phyloP scores from a whole-genome alignment of 1,140 invertebrate species.

The Trachymyrmex cornetzi region DNA sequence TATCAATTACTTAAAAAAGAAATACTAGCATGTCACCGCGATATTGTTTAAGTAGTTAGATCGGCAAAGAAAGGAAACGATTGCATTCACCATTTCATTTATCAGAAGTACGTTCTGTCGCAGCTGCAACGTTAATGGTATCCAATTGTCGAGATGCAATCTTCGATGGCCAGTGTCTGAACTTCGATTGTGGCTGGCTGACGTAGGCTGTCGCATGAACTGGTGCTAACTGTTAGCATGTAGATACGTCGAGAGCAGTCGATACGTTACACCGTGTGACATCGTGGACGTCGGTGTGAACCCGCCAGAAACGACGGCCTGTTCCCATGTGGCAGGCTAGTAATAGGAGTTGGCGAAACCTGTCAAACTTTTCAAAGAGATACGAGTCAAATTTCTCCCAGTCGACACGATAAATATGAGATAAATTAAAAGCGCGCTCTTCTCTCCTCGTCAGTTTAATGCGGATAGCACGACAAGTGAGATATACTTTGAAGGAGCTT shows the following conservation, averaged over 20 bases:
- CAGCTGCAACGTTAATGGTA: slow-evolving; percentile 71
- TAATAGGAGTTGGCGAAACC: slow-evolving; percentile 74
- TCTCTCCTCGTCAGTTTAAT: not conserved
- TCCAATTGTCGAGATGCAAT: slow-evolving; percentile 74
- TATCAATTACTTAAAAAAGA: not conserved
- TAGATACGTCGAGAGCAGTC: slow-evolving; percentile 76
- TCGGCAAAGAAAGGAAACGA: not conserved
- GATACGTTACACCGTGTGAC: slow-evolving; percentile 79
- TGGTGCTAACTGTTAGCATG: slow-evolving; percentile 76
- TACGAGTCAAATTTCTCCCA: slow-evolving; percentile 75
- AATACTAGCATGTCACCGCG: not conserved
- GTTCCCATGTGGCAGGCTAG: slow-evolving; percentile 74
- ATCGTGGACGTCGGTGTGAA: slow-evolving; percentile 71
- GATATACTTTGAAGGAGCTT: slow-evolving; percentile 1
- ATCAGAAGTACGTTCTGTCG: slow-evolving; percentile 64
- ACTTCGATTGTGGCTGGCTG: slow-evolving; percentile 73
- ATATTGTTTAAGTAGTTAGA: not conserved
- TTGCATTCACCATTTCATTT: slow-evolving; percentile 65
- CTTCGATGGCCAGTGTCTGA: slow-evolving; percentile 76
- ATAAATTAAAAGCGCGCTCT: slow-evolving; percentile 69
- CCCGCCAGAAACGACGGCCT: slow-evolving; percentile 72
- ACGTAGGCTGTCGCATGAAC: slow-evolving; percentile 74
- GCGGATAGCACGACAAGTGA: too few species aligned
- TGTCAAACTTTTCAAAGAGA: slow-evolving; percentile 77
- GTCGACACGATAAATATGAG: slow-evolving; percentile 62